A percentile compares a stretch with the other conserved stretches of the same genome.
phyloP scores from a whole-genome alignment of 2,888 invertebrate genomes.

The Torymus auratus region DNA sequence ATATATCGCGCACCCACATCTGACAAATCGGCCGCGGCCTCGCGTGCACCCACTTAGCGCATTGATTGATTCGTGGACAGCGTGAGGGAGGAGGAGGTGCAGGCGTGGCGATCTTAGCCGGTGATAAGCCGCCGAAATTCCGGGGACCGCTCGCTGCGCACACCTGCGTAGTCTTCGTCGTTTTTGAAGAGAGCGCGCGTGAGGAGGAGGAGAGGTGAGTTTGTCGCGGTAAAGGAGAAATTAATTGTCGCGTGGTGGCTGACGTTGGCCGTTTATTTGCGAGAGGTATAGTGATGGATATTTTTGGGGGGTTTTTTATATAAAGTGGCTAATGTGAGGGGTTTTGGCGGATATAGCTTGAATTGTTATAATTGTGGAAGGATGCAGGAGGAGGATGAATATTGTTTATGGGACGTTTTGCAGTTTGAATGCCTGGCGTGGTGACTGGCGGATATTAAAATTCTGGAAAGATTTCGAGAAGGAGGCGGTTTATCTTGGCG shows the following conservation, averaged over 20 bases:
- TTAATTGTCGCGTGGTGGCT: constrained; percentile 55
- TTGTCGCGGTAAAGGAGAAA: constrained; percentile 2
- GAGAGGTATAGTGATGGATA: not conserved
- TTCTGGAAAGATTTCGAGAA: not conserved
- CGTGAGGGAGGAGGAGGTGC: constrained; percentile 57
- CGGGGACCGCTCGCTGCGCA: constrained; percentile 13
- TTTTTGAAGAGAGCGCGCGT: too few relatives aligned
- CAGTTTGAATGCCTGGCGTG: not conserved
- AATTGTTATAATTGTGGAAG: too few relatives aligned
- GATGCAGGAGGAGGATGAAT: not conserved
- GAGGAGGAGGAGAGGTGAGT: too few relatives aligned
- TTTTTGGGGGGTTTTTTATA: too few relatives aligned
- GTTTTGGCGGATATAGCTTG: too few relatives aligned
- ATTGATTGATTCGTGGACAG: constrained; percentile 72
- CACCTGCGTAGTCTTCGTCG: constrained; percentile 19
- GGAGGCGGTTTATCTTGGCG: not conserved
- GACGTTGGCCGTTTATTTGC: constrained; percentile 48
- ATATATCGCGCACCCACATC: constrained; percentile 3
- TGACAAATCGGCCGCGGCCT: constrained; percentile 33
- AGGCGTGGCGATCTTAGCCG: constrained; percentile 63
- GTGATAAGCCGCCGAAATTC: constrained; percentile 67
- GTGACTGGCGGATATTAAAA: constrained; percentile 7
- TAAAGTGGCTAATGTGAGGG: too few relatives aligned
- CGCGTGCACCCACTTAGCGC: constrained; percentile 21
- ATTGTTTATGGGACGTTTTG: constrained; percentile 45